These are phyloP conservation scores for Drosophila kambysellisi DNA, from an alignment of 2,888 invertebrate species.

Conservation along the genomic window DNA sequence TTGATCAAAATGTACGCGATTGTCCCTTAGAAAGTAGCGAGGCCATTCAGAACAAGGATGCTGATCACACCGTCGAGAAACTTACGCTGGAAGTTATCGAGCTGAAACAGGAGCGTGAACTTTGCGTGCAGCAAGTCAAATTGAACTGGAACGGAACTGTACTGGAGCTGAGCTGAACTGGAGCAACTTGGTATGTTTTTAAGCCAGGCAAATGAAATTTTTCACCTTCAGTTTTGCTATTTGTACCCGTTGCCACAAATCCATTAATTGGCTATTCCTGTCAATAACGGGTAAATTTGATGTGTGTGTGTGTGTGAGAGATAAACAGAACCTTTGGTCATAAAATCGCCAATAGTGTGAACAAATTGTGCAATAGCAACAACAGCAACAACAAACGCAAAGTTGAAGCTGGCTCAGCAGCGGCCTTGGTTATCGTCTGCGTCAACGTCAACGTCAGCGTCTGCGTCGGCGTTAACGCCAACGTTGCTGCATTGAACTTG, in stretches of 20 bases:
- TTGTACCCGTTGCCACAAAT: slow-evolving; percentile 4
- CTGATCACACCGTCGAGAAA: neutral
- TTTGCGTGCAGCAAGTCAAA: slow-evolving; percentile 20
- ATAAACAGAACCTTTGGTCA: slow-evolving; percentile 50
- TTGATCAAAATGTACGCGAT: neutral
- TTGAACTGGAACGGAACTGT: neutral
- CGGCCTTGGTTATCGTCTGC: too few species aligned
- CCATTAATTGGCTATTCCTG: slow-evolving; percentile 30
- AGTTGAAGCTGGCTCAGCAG: too few species aligned
- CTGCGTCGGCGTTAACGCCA: too few species aligned
- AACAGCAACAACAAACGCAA: too few species aligned
- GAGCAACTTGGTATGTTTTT: neutral
- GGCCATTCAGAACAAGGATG: neutral
- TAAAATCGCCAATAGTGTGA: neutral
- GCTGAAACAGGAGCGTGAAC: slow-evolving; percentile 35
- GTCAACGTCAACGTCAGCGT: too few species aligned
- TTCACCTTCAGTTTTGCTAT: slow-evolving; percentile 18
- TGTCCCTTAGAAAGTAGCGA: too few species aligned
- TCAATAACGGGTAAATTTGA: neutral
- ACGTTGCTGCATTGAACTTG: too few species aligned
- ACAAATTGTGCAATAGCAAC: too few species aligned
- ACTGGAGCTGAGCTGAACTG: neutral
- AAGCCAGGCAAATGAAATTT: neutral
- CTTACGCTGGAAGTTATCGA: slow-evolving; percentile 23
- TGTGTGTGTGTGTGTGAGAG: neutral